Conservation (phyloP, 2,888 invertebrate species). For the Malachius bipustulatus region DNA sequence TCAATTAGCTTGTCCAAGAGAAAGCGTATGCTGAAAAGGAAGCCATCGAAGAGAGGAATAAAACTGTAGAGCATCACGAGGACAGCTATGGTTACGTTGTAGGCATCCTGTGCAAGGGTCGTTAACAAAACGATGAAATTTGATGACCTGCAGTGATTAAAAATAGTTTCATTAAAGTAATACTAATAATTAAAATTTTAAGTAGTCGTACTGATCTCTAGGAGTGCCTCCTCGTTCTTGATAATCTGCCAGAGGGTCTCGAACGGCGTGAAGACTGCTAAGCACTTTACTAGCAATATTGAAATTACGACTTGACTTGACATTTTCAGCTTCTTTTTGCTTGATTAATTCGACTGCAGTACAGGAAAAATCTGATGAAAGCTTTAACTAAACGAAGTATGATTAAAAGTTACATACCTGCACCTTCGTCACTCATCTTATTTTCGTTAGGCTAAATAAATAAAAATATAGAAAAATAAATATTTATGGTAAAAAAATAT, state of each 20-base stretch:
- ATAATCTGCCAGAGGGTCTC: slow-evolving; percentile 32
- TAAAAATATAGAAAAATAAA: too few relatives aligned
- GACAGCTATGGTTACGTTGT: slow-evolving; percentile 29
- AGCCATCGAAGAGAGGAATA: slow-evolving; percentile 26
- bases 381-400: too few relatives aligned
- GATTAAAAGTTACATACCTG: too few relatives aligned
- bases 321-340: too few relatives aligned
- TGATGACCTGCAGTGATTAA: slow-evolving; percentile 26
- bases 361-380: too few relatives aligned
- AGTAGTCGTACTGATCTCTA: slow-evolving; percentile 30
- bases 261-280: slow-evolving; percentile 20
- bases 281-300: too few relatives aligned
- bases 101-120: slow-evolving; percentile 29
- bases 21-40: slow-evolving; percentile 30
- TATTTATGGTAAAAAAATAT: too few relatives aligned
- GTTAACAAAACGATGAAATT: slow-evolving; percentile 29
- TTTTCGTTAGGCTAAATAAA: too few relatives aligned
- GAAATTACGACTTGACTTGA: too few relatives aligned
- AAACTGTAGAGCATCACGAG: slow-evolving; percentile 29
- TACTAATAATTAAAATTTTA: too few relatives aligned
- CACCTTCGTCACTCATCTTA: too few relatives aligned
- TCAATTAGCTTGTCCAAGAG: slow-evolving; percentile 32
- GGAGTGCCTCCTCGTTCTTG: slow-evolving; percentile 29
- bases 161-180: slow-evolving; percentile 6
- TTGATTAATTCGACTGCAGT: too few relatives aligned